Evolutionary conservation across 2,797 vertebrate genomes (phyloP).

Genomic region (Amniataba percoides): DNA sequence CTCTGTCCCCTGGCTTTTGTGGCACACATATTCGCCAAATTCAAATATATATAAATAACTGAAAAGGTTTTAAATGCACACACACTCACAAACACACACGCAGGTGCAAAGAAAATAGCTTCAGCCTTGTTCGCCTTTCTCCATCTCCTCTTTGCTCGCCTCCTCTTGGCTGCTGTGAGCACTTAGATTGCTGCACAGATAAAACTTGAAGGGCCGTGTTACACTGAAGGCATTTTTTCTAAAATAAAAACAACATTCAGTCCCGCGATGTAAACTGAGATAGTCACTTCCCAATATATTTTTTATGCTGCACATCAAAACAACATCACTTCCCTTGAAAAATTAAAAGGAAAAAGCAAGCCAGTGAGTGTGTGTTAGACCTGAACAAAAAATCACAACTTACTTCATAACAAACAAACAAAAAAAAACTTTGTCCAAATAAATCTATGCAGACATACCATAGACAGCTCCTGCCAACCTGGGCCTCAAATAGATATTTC

Average conservation of each 20-base stretch:
- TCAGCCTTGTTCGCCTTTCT: conserved; percentile 1
- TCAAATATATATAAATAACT: conserved; percentile 28
- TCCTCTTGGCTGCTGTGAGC: conserved; percentile 10
- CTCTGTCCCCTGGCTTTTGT: conserved; percentile 27
- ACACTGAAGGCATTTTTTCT: conserved; percentile 12
- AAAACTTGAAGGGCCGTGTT: conserved; percentile 24
- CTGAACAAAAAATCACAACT: not conserved
- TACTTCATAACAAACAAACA: not conserved
- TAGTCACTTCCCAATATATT: conserved; percentile 15
- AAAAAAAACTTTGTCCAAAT: conserved; percentile 17
- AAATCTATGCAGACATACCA: conserved; percentile 23
- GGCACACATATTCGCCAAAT: conserved; percentile 10
- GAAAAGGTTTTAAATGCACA: not conserved
- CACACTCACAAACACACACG: too few relatives aligned
- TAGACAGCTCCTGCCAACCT: conserved; percentile 42
- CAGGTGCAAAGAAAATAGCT: conserved; percentile 21
- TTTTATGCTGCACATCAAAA: conserved; percentile 8
- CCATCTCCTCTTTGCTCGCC: conserved; percentile 18
- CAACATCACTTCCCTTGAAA: not conserved
- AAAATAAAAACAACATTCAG: conserved; percentile 5
- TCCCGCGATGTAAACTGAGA: not conserved
- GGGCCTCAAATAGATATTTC: conserved; percentile 37
- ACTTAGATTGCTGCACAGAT: conserved; percentile 7
- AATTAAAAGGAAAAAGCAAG: conserved; percentile 29
- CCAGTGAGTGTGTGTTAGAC: not conserved